Base-by-base conservation (phyloP, 2,888 invertebrate species). In the Stratiomys singularior region DNA sequence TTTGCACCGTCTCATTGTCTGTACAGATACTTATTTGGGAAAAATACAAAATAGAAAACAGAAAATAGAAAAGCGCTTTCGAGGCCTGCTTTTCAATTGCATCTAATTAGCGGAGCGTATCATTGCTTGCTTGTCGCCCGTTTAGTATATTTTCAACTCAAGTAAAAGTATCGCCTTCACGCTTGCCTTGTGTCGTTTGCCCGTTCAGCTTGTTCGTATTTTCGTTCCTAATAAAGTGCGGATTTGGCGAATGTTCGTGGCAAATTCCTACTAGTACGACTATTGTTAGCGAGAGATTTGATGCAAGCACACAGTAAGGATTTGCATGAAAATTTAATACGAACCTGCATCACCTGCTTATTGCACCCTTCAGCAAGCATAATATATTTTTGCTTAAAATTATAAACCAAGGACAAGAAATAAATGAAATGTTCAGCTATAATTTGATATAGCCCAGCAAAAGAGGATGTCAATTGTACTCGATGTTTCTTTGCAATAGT, bases 101-200 rank as follows among this genome's bases (percentile, higher is more conserved):
- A 67, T 67, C 67, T 67, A 67, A 67, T 67, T 67, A 67, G 67
- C 7, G 28, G 67, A 27, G n/a, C n/a, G 64, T 30, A 27, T 64
- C 15, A 64, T 64, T 27, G 18, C 15, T 11, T 60, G 37, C 52
- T 9, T 52, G 58, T 23, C 13, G 58, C 58, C 25, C 58, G 21
- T 4, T 60, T 21, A 23, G 58, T 23, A 60, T 60, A 18, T 60
- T 60, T 25, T 18, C 9, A 3, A 30, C 11, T 4, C 4, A 28
- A 27, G n/a, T 64, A 28, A 64, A 27, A 64, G n/a, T 25, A 64
- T 64, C 64, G 60, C 52, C 18, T 52, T 64, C 13, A 21, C 44
- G 44, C 46, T 67, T 23, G 30, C 15, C 2, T 64, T 13, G 23
- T 60, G 23, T n/a, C 60, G 21, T 60, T 60, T 60, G 52, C 15